A percentile compares a stretch with the other conserved stretches of the same genome.
Evolutionary conservation across 1,140 invertebrate species (phyloP).

Genomic region (Pseudomyrmex concolor): DNA sequence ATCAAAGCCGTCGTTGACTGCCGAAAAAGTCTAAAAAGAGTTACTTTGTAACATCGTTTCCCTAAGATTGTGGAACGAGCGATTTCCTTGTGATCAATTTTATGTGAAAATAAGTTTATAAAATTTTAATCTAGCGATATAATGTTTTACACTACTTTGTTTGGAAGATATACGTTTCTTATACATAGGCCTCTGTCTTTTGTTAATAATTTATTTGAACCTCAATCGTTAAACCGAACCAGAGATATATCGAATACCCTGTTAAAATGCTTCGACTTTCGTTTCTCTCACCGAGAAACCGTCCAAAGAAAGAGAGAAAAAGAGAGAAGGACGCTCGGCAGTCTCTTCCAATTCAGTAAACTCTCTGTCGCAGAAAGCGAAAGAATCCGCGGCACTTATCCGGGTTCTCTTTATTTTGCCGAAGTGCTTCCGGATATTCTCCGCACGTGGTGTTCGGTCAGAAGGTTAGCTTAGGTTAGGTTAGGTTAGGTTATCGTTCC

Average conservation of each 20-base stretch:
- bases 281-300: neutral
- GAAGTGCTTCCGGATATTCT: constrained; percentile 82
- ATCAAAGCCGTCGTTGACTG: constrained; percentile 22
- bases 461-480: constrained; percentile 68
- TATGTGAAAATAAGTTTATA: no score
- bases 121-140: no score
- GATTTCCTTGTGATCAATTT: no score
- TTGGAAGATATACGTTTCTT: neutral
- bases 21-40: constrained; percentile 14
- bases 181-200: neutral
- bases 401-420: constrained; percentile 80
- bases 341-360: constrained; percentile 45
- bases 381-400: constrained; percentile 68
- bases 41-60: neutral
- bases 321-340: constrained; percentile 12
- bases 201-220: constrained; percentile 23
- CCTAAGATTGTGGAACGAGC: no score
- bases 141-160: neutral
- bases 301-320: neutral
- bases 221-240: no score
- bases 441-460: constrained; percentile 77
- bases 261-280: neutral
- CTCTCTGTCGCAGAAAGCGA: constrained; percentile 2
- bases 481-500: constrained; percentile 47
- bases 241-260: neutral